Conservation (phyloP, 1,140 invertebrate species). For the Goniozus legneri region DNA sequence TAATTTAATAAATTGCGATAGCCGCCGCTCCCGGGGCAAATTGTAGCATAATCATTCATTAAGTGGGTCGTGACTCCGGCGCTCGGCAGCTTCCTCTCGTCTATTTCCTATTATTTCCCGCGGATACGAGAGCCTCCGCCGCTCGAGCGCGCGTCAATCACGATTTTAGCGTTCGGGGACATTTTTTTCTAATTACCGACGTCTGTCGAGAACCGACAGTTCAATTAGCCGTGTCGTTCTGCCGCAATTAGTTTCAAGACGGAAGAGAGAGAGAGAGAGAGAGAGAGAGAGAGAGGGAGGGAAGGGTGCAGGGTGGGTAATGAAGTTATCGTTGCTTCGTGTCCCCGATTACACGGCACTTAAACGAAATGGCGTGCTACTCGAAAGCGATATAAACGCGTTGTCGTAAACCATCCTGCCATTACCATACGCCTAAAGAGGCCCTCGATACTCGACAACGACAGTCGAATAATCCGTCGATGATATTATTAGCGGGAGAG, state of each 20-base stretch:
- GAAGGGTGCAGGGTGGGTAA: too few species aligned
- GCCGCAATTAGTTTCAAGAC: constrained; percentile 41
- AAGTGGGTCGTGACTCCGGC: constrained; percentile 53
- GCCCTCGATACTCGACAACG: too few species aligned
- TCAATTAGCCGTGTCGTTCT: constrained; percentile 45
- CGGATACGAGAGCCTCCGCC: too few species aligned
- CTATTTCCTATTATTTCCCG: background rate
- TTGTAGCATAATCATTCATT: constrained; percentile 55
- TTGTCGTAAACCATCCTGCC: too few species aligned
- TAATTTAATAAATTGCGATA: constrained; percentile 55
- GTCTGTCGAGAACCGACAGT: constrained; percentile 23
- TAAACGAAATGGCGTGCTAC: constrained; percentile 40
- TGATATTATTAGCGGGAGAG: too few species aligned
- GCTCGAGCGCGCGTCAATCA: too few species aligned
- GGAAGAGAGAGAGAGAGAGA: too few species aligned
- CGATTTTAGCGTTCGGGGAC: too few species aligned
- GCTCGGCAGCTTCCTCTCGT: constrained; percentile 2
- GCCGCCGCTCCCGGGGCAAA: constrained; percentile 48
- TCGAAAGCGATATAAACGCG: constrained; percentile 14
- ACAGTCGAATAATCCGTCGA: too few species aligned
- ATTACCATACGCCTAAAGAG: too few species aligned
- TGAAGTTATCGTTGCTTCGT: constrained; percentile 45
- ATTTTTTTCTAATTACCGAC: too few species aligned
- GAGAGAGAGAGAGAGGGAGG: too few species aligned
- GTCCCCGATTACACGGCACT: constrained; percentile 45